These are phyloP conservation scores for Phrynosoma platyrhinos DNA, from an alignment of 2,113 vertebrate species.

Conservation along the genomic window DNA sequence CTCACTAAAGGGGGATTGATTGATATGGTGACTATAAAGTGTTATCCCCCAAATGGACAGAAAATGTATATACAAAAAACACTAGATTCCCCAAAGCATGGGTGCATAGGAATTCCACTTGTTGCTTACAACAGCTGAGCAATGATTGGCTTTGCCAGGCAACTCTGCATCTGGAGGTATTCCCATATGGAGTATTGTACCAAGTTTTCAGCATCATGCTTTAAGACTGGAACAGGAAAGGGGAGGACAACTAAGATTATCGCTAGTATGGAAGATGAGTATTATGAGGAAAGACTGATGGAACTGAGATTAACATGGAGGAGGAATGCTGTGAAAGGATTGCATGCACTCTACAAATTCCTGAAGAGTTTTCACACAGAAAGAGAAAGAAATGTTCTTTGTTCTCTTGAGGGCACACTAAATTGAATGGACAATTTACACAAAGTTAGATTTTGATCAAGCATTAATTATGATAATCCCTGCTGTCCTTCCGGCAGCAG, in stretches of 20 bases:
- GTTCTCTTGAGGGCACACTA: neutral
- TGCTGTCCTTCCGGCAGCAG: too few species aligned
- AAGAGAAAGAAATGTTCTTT: neutral
- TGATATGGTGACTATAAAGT: neutral
- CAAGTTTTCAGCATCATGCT: neutral
- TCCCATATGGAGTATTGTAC: neutral
- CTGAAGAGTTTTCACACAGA: neutral
- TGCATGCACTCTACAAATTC: neutral
- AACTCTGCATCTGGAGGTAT: neutral
- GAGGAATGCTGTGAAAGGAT: neutral
- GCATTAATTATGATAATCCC: neutral
- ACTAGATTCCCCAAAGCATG: neutral
- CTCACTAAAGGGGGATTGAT: neutral
- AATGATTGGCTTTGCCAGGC: neutral
- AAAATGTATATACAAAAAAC: neutral
- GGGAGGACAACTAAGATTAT: neutral
- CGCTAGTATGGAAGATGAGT: too few species aligned
- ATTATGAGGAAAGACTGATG: neutral
- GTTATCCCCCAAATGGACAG: neutral
- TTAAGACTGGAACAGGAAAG: neutral
- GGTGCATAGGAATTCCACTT: neutral
- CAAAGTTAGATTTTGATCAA: neutral
- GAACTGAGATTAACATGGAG: neutral
- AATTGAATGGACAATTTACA: neutral
- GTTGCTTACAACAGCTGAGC: neutral